phyloP scores from a whole-genome alignment of 1,140 invertebrate genomes.

The Bombyx mori region ASM3026992v2 NC_085124.1:4351001-4351500 shows the following conservation, averaged over 20 bases:
- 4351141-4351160: too few species aligned
- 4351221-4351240: too few species aligned
- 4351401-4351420: background rate
- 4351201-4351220: too few species aligned
- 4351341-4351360: too few species aligned
- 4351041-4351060: background rate
- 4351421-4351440: background rate
- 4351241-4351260: too few species aligned
- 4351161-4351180: background rate
- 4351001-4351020: constrained; percentile 14
- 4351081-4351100: background rate
- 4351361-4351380: background rate
- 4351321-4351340: too few species aligned
- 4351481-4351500: background rate
- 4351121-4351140: background rate
- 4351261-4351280: too few species aligned
- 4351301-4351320: too few species aligned
- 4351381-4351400: background rate
- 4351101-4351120: background rate
- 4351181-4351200: background rate
- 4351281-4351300: too few species aligned
- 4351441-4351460: background rate
- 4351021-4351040: constrained; percentile 19
- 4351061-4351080: too few species aligned
- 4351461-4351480: too few species aligned